A percentile compares a stretch with the other conserved stretches of the same genome.
These are phyloP conservation scores for Tortricodes alternella DNA, from an alignment of 2,888 invertebrate genomes.

Conservation along the genomic window DNA sequence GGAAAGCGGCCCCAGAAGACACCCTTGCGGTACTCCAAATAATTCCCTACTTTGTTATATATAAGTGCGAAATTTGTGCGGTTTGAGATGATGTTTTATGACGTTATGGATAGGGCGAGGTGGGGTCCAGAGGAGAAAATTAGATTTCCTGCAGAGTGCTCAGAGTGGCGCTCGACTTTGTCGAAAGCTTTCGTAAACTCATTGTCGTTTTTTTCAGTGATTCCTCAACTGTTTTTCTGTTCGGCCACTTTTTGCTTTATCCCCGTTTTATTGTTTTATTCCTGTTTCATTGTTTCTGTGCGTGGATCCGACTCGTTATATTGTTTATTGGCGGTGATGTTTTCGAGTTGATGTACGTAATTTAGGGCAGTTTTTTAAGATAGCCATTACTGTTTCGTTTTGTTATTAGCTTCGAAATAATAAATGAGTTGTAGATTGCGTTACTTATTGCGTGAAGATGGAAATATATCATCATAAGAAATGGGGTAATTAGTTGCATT, in stretches of 20 bases:
- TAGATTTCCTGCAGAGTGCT: conserved; percentile 74
- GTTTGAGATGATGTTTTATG: conserved; percentile 65
- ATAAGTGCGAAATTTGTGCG: conserved; percentile 69
- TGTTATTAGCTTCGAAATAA: conserved; percentile 19
- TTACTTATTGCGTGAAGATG: neutral
- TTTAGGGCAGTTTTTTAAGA: conserved; percentile 42
- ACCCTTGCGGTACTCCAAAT: conserved; percentile 60
- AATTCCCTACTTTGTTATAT: conserved; percentile 62
- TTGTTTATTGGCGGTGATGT: conserved; percentile 48
- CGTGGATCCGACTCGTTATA: conserved; percentile 53
- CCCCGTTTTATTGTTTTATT: conserved; percentile 59
- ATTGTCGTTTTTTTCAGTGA: conserved; percentile 62
- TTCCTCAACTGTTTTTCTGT: conserved; percentile 71
- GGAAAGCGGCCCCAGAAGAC: conserved; percentile 52
- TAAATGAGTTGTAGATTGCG: neutral
- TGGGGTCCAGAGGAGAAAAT: conserved; percentile 74
- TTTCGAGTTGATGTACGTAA: conserved; percentile 45
- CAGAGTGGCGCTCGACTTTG: conserved; percentile 70
- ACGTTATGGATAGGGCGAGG: conserved; percentile 60
- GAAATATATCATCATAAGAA: too few species aligned
- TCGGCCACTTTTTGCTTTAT: conserved; percentile 65
- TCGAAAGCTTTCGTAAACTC: conserved; percentile 70
- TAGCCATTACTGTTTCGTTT: conserved; percentile 15
- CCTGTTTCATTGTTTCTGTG: conserved; percentile 62
- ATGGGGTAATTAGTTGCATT: too few species aligned